Evolutionary conservation across 2,113 vertebrate genomes (phyloP), one percentile per base, ranked within the genome.

Genomic region (Hipposideros armiger): DNA sequence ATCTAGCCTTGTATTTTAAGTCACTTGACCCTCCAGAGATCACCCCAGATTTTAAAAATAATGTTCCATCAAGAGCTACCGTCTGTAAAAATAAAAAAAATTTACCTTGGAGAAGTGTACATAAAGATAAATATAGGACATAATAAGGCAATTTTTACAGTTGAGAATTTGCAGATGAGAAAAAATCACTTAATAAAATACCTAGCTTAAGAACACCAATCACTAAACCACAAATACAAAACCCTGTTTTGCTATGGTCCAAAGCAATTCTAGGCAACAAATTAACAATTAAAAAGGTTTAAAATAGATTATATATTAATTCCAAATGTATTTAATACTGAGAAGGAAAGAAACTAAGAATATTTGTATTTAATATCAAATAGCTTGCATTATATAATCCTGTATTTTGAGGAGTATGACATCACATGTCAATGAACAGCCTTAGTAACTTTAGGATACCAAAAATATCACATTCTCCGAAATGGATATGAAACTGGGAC

Each of bases 21-120:
- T 99, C 97, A 96, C 98, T 99, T 88, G 99, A 99, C 56, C 99
- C 99, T 97, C 99, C 99, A 64, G 99, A 99, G 92, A 99, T 99
- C 88, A 99, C 98, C 16, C 99, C 99, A 45, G 99, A 99, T 97
- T 99, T 99, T 80, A 99, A 97, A 98, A 99, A 99, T 76, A 99
- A 97, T 72, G 99, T 99, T 97, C 99, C 99, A 92, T 99, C 99
- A 96, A 99, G 98, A 90, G 99, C 97, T 17, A 99, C 99, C 0
- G 99, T 99, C 99, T 99, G 70, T 15, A 95, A 97, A 97, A 62
- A 70, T 64, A 94, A 97, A 86, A 87, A 85, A 84, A 36, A 96
- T 72, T 97, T 92, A 74, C 16, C 7, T 62, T 72, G 5, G n/a
- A 83, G 22, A 85, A 92, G 95, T 60, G 42, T 50, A 85, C 20